A percentile compares a stretch with the other conserved stretches of the same genome.
These are phyloP conservation scores for Tragopan temminckii DNA, from an alignment of 2,797 vertebrate genomes.

Conservation along the genomic window DNA sequence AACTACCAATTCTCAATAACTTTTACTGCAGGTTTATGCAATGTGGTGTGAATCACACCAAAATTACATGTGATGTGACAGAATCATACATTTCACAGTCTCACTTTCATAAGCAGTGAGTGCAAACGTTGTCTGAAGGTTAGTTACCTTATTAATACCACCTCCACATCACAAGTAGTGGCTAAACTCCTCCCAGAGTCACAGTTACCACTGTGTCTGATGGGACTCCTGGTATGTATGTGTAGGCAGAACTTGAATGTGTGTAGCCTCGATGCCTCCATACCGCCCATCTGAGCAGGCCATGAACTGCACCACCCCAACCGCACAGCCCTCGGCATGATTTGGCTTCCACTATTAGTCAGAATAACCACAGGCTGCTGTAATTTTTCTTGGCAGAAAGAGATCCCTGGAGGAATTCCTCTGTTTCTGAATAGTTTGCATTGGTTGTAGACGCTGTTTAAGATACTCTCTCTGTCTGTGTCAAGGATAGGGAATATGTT, in stretches of 20 bases:
- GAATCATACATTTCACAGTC: background rate
- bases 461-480: constrained; percentile 3
- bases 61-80: background rate
- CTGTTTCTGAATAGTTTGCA: background rate
- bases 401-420: constrained; percentile 39
- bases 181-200: rapidly evolving
- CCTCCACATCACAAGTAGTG: rapidly evolving
- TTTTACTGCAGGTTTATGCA: background rate
- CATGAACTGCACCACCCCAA: background rate
- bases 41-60: background rate
- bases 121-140: background rate
- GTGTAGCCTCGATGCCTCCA: rapidly evolving
- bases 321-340: rapidly evolving
- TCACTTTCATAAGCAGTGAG: background rate
- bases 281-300: rapidly evolving
- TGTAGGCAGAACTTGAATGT: background rate
- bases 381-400: constrained; percentile 59
- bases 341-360: background rate
- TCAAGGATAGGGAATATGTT: constrained; percentile 24
- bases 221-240: rapidly evolving
- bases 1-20: background rate
- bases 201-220: rapidly evolving
- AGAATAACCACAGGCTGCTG: background rate
- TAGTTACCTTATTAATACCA: background rate
- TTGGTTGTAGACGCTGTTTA: background rate